A percentile compares a stretch with the other conserved stretches of the same genome.
Conservation (phyloP, 2,113 vertebrate genomes). For the Mustelus asterias region DNA sequence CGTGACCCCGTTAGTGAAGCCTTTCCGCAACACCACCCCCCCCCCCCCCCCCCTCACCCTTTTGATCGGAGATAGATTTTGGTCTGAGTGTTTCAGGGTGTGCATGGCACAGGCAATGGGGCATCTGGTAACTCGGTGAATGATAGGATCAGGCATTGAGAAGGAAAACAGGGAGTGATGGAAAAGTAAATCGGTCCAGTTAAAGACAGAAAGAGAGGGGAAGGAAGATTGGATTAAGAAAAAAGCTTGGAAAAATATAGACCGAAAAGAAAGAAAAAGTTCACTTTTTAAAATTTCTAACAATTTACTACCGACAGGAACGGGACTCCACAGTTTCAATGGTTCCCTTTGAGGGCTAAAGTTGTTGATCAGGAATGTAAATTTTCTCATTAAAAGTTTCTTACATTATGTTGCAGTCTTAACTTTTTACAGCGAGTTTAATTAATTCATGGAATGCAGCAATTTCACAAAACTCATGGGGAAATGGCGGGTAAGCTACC, state of each 20-base stretch:
- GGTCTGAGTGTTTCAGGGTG: neutral
- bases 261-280: neutral
- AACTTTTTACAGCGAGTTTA: neutral
- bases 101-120: neutral
- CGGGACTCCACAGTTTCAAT: neutral
- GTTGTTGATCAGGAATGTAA: neutral
- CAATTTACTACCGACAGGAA: neutral
- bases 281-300: neutral
- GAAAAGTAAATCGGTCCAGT: neutral
- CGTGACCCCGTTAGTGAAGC: neutral
- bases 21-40: neutral
- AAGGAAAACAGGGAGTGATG: neutral
- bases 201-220: neutral
- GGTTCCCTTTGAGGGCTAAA: neutral
- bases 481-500: neutral
- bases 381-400: neutral
- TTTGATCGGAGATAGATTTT: neutral
- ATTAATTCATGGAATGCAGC: neutral
- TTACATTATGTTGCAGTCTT: neutral
- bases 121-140: neutral
- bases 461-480: neutral
- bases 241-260: neutral
- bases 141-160: neutral
- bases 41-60: neutral
- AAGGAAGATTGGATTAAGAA: neutral